Evolutionary conservation across 2,888 invertebrate species (phyloP), one percentile per base, ranked within the genome.

Genomic region (Elaeidobius kamerunicus): DNA sequence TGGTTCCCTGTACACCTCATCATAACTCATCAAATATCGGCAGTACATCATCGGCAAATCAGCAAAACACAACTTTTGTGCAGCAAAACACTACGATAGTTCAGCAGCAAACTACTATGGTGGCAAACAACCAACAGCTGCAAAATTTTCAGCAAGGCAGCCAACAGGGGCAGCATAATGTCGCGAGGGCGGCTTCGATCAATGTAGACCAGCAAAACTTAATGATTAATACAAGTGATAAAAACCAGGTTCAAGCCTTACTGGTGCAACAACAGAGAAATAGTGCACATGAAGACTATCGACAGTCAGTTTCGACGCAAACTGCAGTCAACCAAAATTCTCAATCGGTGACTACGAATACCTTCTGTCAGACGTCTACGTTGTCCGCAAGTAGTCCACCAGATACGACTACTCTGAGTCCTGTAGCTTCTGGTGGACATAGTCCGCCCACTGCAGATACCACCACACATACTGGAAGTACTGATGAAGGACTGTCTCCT

Each of bases 71-170:
- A 0, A 89, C 90, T 0, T 89, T 84, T 64, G 87, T 90, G 1
- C 90, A 89, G 61, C 89, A 90, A 63, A 91, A 90, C 67, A 88
- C 90, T 1, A 89, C 90, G 1, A 89, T 91, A 63, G 87, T 88
- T 2, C 88, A 88, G 65, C 88, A 88, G 63, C 87, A 88, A 68
- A 87, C 87, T 0, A 87, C 87, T 0, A 82, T 87, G 75, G 83
- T 87, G 2, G 82, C 86, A 0, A 85, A 85, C 64, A 83, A 85
- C 63, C 83, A 79, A 57, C 77, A 76, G 35, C 69, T 75, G 56
- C 73, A 75, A 66, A 74, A 68, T 56, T 64, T 64, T 46, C 65
- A 62, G 41, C 61, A 48, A 27, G 32, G 40, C 6, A 45, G 47
- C 14, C 47, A 41, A 7, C 52, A 52, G 41, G 45, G 32, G 15